These are phyloP conservation scores for Chelonoidis abingdonii DNA, from an alignment of 2,113 vertebrate species.

Conservation along the genomic window DNA sequence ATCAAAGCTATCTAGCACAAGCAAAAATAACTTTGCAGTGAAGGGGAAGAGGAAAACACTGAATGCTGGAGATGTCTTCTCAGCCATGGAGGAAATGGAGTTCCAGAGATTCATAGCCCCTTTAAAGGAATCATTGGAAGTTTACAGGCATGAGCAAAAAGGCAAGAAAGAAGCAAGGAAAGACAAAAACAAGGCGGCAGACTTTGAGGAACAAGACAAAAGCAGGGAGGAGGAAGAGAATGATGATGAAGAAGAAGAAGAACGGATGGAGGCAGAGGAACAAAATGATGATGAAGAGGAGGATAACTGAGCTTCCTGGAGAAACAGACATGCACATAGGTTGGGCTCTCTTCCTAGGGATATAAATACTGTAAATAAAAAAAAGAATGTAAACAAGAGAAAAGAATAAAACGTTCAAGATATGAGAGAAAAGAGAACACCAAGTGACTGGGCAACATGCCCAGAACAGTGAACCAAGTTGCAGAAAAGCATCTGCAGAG, in stretches of 20 bases:
- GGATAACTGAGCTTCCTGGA: slow-evolving; percentile 82
- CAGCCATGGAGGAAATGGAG: slow-evolving; percentile 99
- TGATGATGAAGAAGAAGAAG: slow-evolving; percentile 82
- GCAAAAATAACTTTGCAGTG: slow-evolving; percentile 94
- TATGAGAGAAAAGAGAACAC: not conserved
- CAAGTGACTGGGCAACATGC: not conserved
- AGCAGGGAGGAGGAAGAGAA: slow-evolving; percentile 86
- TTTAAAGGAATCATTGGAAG: slow-evolving; percentile 92
- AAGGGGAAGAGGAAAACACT: slow-evolving; percentile 97
- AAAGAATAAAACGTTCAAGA: not conserved
- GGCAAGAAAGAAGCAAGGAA: slow-evolving; percentile 95
- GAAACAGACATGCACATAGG: not conserved
- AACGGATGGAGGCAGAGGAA: slow-evolving; percentile 90
- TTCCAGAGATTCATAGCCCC: slow-evolving; percentile 94
- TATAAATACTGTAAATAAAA: not conserved
- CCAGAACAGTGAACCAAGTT: not conserved
- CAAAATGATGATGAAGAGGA: slow-evolving; percentile 90
- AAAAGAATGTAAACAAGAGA: not conserved
- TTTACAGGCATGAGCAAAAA: slow-evolving; percentile 93
- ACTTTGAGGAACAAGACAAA: slow-evolving; percentile 88
- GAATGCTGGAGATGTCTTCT: slow-evolving; percentile 92
- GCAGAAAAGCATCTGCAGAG: not conserved
- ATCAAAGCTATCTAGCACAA: not conserved
- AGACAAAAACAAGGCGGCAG: slow-evolving; percentile 91
- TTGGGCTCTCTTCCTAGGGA: not conserved